Evolutionary conservation across 2,888 invertebrate species (phyloP), one percentile per base, ranked within the genome.

Genomic region (Ophion ventricosus): DNA sequence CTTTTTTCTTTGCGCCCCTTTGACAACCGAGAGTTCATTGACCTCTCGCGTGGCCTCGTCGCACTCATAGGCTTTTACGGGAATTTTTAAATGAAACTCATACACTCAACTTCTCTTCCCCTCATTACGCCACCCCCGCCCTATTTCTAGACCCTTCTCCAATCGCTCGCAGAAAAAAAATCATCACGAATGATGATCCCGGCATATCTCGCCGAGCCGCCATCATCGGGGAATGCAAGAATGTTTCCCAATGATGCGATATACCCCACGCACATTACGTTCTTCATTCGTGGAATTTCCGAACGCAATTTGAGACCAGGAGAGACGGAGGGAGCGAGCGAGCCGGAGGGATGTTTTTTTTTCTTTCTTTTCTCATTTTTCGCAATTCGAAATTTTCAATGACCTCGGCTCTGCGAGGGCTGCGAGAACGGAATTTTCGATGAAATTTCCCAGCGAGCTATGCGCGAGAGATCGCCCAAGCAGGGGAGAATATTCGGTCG

Each of bases 401-500:
- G 82, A 77, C 73, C 54, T 54, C 64, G 54, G 20, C 54, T 54
- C 64, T 49, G 20, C 49, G 35, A 59, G 43, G 66, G 72, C 26
- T 63, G 29, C 29, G 40, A 29, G 67, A 57, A 54, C 59, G 84
- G 76, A 84, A 84, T 79, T 75, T 82, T 79, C 76, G 80, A 82
- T 82, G 75, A 82, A 82, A 78, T 84, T 75, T 82, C 84, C 57
- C 69, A 64, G 0, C 70, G 66, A 75, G 78, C 70, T 72, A 81
- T 79, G 64, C 67, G 35, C 69, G 61, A 23, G n/a, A n/a, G 14
- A 26, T 26, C 49, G 63, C 26, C 54, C 49, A 2, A 17, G 56
- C 64, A 66, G 66, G 66, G 72, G 66, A 73, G 69, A 17, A 72
- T 56, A 20, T 70, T 54, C 43, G 63, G 54, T 43, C 26, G 77